These are phyloP conservation scores for Cryptotis parvus DNA, from an alignment of 2,113 vertebrate genomes.

Conservation along the genomic window DNA sequence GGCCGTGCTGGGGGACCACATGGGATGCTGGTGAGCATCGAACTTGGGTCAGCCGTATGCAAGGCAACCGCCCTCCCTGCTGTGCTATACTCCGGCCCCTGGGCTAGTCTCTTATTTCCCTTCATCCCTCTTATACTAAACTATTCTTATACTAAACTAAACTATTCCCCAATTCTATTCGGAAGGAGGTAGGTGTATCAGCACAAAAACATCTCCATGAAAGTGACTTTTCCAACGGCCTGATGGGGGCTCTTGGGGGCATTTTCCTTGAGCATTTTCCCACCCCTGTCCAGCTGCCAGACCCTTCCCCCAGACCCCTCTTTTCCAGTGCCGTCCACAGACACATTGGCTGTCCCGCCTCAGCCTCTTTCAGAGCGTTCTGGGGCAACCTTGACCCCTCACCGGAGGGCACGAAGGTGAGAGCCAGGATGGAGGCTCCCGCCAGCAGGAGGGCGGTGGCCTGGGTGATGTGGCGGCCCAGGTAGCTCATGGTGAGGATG, in stretches of 20 bases:
- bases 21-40: too few relatives aligned
- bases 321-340: background rate
- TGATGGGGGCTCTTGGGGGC: background rate
- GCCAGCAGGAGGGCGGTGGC: conserved; percentile 85
- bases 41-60: too few relatives aligned
- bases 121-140: conserved; percentile 20
- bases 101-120: too few relatives aligned
- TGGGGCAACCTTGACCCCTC: background rate
- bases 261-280: background rate
- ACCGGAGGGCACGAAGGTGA: conserved; percentile 90
- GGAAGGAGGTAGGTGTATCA: background rate
- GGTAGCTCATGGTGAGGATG: conserved; percentile 86
- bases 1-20: too few relatives aligned
- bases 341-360: fast-evolving
- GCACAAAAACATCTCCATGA: background rate
- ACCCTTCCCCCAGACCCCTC: too few relatives aligned
- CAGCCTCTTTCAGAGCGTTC: background rate
- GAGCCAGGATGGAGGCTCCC: conserved; percentile 82
- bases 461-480: conserved; percentile 88
- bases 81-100: background rate
- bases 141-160: too few relatives aligned
- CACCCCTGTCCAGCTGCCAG: background rate
- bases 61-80: too few relatives aligned
- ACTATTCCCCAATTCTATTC: background rate
- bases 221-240: background rate